These are phyloP conservation scores for Mayetiola destructor DNA, from an alignment of 2,888 invertebrate genomes.

Conservation along the genomic window DNA sequence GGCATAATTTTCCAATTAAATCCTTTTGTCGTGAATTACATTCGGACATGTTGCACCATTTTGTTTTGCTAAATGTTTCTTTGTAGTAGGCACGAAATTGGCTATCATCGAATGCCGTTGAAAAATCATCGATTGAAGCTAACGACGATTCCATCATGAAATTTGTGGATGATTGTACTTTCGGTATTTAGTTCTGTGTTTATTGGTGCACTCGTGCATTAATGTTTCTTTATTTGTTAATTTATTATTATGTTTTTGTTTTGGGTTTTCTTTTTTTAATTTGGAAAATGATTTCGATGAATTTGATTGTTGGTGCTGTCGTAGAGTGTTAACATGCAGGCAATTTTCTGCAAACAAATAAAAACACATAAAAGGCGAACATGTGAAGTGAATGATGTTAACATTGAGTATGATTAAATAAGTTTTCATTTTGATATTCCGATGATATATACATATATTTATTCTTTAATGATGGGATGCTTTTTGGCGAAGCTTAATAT, in stretches of 20 bases:
- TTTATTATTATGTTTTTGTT: background rate
- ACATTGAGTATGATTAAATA: too few relatives aligned
- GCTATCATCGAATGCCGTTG: background rate
- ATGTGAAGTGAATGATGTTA: too few relatives aligned
- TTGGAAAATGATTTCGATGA: background rate
- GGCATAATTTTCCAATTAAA: conserved; percentile 49
- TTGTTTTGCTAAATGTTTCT: conserved; percentile 29
- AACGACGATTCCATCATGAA: background rate
- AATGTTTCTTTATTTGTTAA: background rate
- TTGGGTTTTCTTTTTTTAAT: background rate
- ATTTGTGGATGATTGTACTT: background rate
- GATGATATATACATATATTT: too few relatives aligned
- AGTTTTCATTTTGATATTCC: too few relatives aligned
- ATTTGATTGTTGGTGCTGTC: conserved; percentile 1
- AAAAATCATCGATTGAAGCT: background rate
- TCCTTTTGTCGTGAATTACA: conserved; percentile 45
- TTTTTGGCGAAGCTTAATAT: too few relatives aligned
- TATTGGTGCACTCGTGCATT: background rate
- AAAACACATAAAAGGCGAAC: conserved; percentile 12
- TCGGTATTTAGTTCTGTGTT: background rate
- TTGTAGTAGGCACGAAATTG: conserved; percentile 1
- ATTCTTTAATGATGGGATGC: too few relatives aligned
- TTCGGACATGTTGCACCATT: conserved; percentile 42
- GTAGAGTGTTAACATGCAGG: too few relatives aligned
- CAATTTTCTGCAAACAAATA: conserved; percentile 8